Evolutionary conservation across 2,113 vertebrate genomes (phyloP), one percentile per base, ranked within the genome.

Genomic region (Serilophus lunatus): DNA sequence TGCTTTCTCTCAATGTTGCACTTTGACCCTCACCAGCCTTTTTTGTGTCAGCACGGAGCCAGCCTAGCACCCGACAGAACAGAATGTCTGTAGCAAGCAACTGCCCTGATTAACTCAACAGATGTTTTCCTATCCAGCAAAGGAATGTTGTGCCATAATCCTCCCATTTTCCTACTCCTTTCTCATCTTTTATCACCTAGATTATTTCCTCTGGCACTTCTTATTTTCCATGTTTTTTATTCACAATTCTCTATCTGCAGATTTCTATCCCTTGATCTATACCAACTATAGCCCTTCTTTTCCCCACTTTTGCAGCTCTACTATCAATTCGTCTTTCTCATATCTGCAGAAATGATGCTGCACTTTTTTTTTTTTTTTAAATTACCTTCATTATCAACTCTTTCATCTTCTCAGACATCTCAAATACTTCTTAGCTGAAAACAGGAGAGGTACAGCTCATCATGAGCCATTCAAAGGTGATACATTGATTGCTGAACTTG

Each of bases 1-100:
- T 60, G 6, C 16, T 65, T 90, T 65, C 20, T 78, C 13, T 45
- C 49, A 65, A 26, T 10, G 47, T 8, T 78, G 26, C 12, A 35
- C 47, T 70, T 85, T 51, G 44, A 59, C 22, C 18, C 6, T 75
- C 18, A 60, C 0, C 1, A 45, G 28, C 6, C 56, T 63, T 25
- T 61, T 63, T n/a, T 79, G 5, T 76, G 44, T 47, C 31, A 57
- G 23, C 18, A 23, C 5, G 22, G 45, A 35, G 6, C 4, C 26
- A 54, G 28, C 5, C 31, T 7, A 59, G 4, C 10, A 33, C 13
- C 47, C 47, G 35, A 57, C 19, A 60, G 70, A 80, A 42, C 16
- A 59, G 2, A 2, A 6, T 45, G 5, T 82, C 23, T 65, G 33
- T 0, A 14, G 25, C 44, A 23, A 76, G 2, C 0, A 3, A 33